Percentiles rank a stretch among this genome's conserved stretches.
Conservation (phyloP, 2,888 invertebrate genomes). For the Ditula angustiorana region DNA sequence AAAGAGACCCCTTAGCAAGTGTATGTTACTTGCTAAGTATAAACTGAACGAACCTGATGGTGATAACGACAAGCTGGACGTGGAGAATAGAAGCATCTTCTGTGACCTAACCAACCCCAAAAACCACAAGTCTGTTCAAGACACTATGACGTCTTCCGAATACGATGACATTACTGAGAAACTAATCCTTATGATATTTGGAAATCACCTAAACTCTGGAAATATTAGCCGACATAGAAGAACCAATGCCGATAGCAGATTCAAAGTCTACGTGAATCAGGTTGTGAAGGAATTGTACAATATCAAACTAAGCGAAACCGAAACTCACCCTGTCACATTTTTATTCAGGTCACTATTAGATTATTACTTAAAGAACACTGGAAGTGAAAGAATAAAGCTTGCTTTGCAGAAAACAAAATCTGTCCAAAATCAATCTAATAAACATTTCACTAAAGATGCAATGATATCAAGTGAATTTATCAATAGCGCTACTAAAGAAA, state of each 20-base stretch:
- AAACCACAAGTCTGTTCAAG: conserved; percentile 54
- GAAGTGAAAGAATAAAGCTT: conserved; percentile 51
- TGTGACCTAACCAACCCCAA: conserved; percentile 33
- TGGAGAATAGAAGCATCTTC: neutral
- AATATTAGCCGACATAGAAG: no score
- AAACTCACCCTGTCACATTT: conserved; percentile 62
- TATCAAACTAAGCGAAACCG: conserved; percentile 50
- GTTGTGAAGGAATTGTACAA: conserved; percentile 67
- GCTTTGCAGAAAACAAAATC: conserved; percentile 56
- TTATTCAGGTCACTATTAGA: conserved; percentile 69
- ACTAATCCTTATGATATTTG: conserved; percentile 61
- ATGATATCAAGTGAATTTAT: conserved; percentile 59
- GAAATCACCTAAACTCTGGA: neutral
- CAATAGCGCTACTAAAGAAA: conserved; percentile 55
- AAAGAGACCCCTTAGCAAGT: conserved; percentile 58
- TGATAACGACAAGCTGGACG: conserved; percentile 11
- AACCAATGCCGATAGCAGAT: conserved; percentile 35
- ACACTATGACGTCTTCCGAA: conserved; percentile 53
- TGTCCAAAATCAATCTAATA: conserved; percentile 59
- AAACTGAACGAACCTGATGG: conserved; percentile 46
- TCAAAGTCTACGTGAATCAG: conserved; percentile 59
- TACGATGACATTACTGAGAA: conserved; percentile 65
- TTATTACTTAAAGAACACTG: conserved; percentile 69
- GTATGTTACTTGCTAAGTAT: conserved; percentile 62
- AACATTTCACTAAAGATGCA: conserved; percentile 62